Evolutionary conservation across 2,113 vertebrate species (phyloP).

Genomic region (Picathartes gymnocephalus): DNA sequence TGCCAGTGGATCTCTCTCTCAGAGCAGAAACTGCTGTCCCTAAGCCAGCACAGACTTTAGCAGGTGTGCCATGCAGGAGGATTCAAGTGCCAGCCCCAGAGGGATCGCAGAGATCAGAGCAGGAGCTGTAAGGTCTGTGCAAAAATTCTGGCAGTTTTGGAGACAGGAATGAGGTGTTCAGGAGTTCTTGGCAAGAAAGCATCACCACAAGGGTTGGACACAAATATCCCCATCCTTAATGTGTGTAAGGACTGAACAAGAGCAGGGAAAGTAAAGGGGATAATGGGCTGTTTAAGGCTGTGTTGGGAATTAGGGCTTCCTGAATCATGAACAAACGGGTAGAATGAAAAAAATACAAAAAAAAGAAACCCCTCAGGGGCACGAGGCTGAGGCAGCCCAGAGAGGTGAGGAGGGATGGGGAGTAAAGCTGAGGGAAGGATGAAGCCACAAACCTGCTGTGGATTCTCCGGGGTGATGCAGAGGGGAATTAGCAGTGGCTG

Average conservation of each 20-base stretch:
- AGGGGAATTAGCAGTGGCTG: not conserved
- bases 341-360: not conserved
- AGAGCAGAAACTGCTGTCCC: not conserved
- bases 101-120: not conserved
- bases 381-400: too few species aligned
- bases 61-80: not conserved
- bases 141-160: not conserved
- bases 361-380: rapidly evolving
- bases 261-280: not conserved
- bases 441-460: not conserved
- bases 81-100: not conserved
- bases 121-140: not conserved
- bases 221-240: not conserved
- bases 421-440: not conserved
- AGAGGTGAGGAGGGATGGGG: not conserved
- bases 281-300: not conserved
- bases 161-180: not conserved
- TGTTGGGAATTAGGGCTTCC: not conserved
- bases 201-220: not conserved
- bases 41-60: not conserved
- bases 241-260: not conserved
- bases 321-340: not conserved
- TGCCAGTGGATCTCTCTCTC: not conserved
- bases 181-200: not conserved
- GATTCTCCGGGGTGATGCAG: not conserved